These are phyloP conservation scores for Phrynocephalus vlangalii DNA, from an alignment of 2,797 vertebrate species.

Conservation along the genomic window DNA sequence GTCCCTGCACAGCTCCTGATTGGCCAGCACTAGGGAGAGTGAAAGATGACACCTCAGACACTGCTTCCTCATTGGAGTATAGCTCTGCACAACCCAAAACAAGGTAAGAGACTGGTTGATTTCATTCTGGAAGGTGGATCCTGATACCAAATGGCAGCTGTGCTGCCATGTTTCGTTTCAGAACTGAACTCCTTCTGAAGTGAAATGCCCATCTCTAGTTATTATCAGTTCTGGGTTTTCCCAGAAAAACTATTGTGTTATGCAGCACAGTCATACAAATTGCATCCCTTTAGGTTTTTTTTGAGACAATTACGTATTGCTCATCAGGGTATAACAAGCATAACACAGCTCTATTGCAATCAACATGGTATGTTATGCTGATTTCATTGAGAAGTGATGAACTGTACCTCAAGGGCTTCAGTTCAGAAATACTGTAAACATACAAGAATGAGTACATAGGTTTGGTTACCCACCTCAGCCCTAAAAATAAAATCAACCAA, in stretches of 20 bases:
- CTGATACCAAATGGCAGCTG: too few species aligned
- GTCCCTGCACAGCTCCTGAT: too few species aligned
- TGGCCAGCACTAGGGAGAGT: too few species aligned
- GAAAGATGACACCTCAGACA: too few species aligned
- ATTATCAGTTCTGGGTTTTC: slow-evolving; percentile 53
- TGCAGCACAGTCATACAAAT: slow-evolving; percentile 21
- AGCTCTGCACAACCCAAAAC: too few species aligned
- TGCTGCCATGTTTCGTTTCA: too few species aligned
- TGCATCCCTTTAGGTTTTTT: slow-evolving; percentile 34
- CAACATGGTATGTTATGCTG: neutral
- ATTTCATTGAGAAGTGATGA: slow-evolving; percentile 1
- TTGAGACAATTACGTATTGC: neutral
- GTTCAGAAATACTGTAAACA: neutral
- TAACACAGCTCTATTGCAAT: neutral
- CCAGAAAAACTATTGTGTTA: slow-evolving; percentile 49
- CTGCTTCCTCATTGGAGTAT: too few species aligned
- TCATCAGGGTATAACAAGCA: neutral
- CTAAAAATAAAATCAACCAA: neutral
- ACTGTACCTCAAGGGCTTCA: neutral
- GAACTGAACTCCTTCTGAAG: too few species aligned
- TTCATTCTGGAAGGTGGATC: too few species aligned
- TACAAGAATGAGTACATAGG: neutral
- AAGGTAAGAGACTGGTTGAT: too few species aligned
- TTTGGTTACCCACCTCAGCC: neutral
- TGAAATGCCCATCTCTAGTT: neutral